These are phyloP conservation scores for Zaprionus bogoriensis DNA, from an alignment of 2,888 invertebrate species.

Conservation along the genomic window DNA sequence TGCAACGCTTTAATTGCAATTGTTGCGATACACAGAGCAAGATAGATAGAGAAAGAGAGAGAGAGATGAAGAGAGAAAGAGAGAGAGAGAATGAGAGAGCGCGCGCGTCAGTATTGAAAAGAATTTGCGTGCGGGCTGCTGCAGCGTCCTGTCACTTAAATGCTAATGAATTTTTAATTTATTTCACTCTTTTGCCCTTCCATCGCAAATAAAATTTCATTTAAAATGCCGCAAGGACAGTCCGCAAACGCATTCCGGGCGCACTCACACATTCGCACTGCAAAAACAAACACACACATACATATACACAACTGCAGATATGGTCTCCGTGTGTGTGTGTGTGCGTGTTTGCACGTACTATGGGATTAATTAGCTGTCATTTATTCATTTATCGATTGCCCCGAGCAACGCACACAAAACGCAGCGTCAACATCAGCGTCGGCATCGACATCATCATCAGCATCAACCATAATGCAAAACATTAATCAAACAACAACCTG, in stretches of 20 bases:
- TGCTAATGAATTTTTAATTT: slow-evolving; percentile 68
- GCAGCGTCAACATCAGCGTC: neutral
- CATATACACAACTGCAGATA: neutral
- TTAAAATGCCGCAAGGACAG: slow-evolving; percentile 66
- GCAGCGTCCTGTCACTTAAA: slow-evolving; percentile 35
- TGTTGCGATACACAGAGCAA: slow-evolving; percentile 16
- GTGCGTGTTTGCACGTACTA: slow-evolving; percentile 6
- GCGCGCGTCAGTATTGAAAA: neutral
- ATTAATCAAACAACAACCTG: slow-evolving; percentile 58
- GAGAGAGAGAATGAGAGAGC: neutral
- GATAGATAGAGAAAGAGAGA: neutral
- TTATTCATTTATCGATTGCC: slow-evolving; percentile 64
- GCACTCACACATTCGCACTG: slow-evolving; percentile 16
- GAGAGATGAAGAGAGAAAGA: neutral
- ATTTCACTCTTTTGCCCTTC: slow-evolving; percentile 45
- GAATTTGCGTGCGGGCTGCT: slow-evolving; percentile 2
- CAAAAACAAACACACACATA: neutral
- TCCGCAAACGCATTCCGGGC: neutral
- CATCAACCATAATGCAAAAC: slow-evolving; percentile 19
- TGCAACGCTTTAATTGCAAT: slow-evolving; percentile 34
- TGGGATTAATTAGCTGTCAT: slow-evolving; percentile 68
- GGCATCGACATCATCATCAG: neutral
- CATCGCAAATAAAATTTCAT: slow-evolving; percentile 44
- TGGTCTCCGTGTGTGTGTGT: neutral
- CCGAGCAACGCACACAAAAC: slow-evolving; percentile 5